Conservation (phyloP, 2,888 invertebrate species). For the Mythimna ferrago region DNA sequence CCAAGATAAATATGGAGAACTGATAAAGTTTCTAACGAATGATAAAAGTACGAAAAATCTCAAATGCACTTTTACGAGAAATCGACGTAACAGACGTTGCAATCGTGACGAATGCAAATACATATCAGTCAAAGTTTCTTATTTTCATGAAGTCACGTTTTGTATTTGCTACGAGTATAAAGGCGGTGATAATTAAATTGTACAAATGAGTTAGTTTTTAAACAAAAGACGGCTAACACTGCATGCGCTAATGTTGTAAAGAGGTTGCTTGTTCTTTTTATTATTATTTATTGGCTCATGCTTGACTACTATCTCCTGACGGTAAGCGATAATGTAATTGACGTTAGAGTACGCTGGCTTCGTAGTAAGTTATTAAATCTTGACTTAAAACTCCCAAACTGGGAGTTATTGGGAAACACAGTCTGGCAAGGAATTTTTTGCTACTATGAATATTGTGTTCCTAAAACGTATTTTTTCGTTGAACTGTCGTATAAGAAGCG, state of each 20-base stretch:
- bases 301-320: too few relatives aligned
- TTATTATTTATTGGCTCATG: too few relatives aligned
- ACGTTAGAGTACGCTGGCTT: too few relatives aligned
- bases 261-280: background rate
- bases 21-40: background rate
- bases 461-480: too few relatives aligned
- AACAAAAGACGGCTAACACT: constrained; percentile 11
- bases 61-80: background rate
- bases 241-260: background rate
- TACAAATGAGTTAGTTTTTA: constrained; percentile 6
- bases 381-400: too few relatives aligned
- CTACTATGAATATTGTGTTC: too few relatives aligned
- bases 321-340: too few relatives aligned
- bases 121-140: constrained; percentile 2
- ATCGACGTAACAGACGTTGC: background rate
- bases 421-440: too few relatives aligned
- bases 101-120: background rate
- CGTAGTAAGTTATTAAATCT: too few relatives aligned
- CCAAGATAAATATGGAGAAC: background rate
- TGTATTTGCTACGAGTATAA: constrained; percentile 9
- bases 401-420: too few relatives aligned
- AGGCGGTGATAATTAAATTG: constrained; percentile 15
- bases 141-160: constrained; percentile 5
- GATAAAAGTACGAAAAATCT: too few relatives aligned
- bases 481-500: constrained; percentile 39